Percentiles rank a stretch among this genome's conserved stretches.
Evolutionary conservation across 1,140 invertebrate species (phyloP).

Genomic region (Lordiphosa collinella): DNA sequence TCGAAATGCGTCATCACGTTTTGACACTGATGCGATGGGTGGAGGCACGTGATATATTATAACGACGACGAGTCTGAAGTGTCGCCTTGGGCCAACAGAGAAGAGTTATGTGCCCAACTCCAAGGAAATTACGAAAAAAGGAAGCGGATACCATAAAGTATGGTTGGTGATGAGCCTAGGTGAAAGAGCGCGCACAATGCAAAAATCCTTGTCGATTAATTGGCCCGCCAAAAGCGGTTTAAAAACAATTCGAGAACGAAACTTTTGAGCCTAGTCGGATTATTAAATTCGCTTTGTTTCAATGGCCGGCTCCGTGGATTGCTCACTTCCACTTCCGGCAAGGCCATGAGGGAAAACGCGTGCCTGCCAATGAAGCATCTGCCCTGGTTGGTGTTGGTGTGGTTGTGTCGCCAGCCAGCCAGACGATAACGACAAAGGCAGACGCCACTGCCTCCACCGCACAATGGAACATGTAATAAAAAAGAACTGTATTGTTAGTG

Average conservation of each 20-base stretch:
- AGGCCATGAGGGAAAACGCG: slow-evolving; percentile 28
- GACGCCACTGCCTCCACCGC: slow-evolving; percentile 25
- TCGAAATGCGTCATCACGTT: slow-evolving; percentile 27
- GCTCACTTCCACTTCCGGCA: slow-evolving; percentile 59
- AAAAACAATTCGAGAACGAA: slow-evolving; percentile 36
- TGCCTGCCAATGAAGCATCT: slow-evolving; percentile 12
- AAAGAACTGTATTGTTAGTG: slow-evolving; percentile 23
- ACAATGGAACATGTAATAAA: slow-evolving; percentile 55
- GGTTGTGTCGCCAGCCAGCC: slow-evolving; percentile 34
- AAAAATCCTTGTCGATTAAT: slow-evolving; percentile 56
- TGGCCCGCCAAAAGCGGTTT: slow-evolving; percentile 58
- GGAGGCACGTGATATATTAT: slow-evolving; percentile 12
- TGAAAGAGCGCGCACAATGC: slow-evolving; percentile 1
- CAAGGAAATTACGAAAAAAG: slow-evolving; percentile 18
- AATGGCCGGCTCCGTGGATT: slow-evolving; percentile 39
- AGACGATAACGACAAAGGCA: slow-evolving; percentile 21
- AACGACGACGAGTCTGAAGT: slow-evolving; percentile 7
- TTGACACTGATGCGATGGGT: slow-evolving; percentile 22
- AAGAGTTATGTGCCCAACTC: slow-evolving; percentile 21
- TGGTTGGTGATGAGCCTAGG: background rate
- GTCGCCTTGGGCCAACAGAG: slow-evolving; percentile 5
- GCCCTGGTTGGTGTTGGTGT: background rate
- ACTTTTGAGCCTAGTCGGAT: slow-evolving; percentile 51
- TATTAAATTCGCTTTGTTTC: slow-evolving; percentile 61
- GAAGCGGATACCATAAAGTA: slow-evolving; percentile 3